Conservation (phyloP, 2,113 vertebrate genomes). For the pig (Sus scrofa) region T2T-Sscrofa CM000820.6:11915501-11916000, state of each 20-base stretch:
- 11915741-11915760: not conserved
- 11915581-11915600: not conserved
- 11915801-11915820: not conserved
- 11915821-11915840: constrained; percentile 50
- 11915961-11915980: constrained; percentile 50
- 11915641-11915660: constrained; percentile 3
- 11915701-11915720: not conserved
- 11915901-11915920: constrained; percentile 41
- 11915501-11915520: not conserved
- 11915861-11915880: not conserved
- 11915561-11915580: not conserved
- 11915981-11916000: constrained; percentile 35
- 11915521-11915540: not conserved
- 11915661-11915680: constrained; percentile 37
- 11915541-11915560: not conserved
- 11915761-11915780: not conserved
- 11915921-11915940: constrained; percentile 37
- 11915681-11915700: constrained; percentile 39
- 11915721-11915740: not conserved
- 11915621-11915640: not conserved
- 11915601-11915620: constrained; percentile 44
- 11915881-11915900: not conserved
- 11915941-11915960: constrained; percentile 42
- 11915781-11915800: not conserved
- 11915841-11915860: constrained; percentile 40